These are phyloP conservation scores for Apodemia hepburni DNA, from an alignment of 2,888 invertebrate species.

Conservation along the genomic window DNA sequence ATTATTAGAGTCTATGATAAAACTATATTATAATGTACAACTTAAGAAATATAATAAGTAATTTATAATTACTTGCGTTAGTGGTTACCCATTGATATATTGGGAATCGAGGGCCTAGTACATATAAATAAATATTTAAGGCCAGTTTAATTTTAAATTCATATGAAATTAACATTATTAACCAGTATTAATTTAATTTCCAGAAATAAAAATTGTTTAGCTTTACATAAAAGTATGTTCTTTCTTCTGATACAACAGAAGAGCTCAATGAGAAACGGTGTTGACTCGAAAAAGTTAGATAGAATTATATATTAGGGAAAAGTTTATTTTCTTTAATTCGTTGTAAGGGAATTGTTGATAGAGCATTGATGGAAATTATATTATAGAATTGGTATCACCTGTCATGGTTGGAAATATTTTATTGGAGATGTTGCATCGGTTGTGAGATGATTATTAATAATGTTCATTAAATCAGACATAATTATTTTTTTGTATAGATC, in stretches of 20 bases:
- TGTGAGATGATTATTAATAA: constrained; percentile 78
- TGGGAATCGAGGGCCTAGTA: constrained; percentile 17
- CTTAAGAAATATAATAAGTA: constrained; percentile 23
- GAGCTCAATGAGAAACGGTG: constrained; percentile 7
- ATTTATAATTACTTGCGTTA: constrained; percentile 18
- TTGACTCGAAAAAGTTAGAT: background rate
- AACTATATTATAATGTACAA: constrained; percentile 42
- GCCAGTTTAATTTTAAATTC: constrained; percentile 21
- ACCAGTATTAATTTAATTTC: constrained; percentile 24
- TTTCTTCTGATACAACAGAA: background rate
- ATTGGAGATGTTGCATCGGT: constrained; percentile 73
- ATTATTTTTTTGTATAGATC: constrained; percentile 76
- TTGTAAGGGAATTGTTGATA: constrained; percentile 41
- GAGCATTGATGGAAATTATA: constrained; percentile 38
- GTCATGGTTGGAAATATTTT: constrained; percentile 61
- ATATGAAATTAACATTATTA: constrained; percentile 14
- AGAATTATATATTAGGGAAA: constrained; percentile 12
- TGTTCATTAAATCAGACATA: constrained; percentile 75
- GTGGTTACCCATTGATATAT: background rate
- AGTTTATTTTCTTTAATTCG: constrained; percentile 16
- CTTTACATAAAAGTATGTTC: constrained; percentile 1
- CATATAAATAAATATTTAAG: background rate
- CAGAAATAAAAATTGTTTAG: constrained; percentile 10
- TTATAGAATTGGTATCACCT: constrained; percentile 62
- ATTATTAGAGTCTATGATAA: constrained; percentile 6